Evolutionary conservation across 2,888 invertebrate species (phyloP), one percentile per base, ranked within the genome.

Genomic region (Hirtodrosophila alboralis): DNA sequence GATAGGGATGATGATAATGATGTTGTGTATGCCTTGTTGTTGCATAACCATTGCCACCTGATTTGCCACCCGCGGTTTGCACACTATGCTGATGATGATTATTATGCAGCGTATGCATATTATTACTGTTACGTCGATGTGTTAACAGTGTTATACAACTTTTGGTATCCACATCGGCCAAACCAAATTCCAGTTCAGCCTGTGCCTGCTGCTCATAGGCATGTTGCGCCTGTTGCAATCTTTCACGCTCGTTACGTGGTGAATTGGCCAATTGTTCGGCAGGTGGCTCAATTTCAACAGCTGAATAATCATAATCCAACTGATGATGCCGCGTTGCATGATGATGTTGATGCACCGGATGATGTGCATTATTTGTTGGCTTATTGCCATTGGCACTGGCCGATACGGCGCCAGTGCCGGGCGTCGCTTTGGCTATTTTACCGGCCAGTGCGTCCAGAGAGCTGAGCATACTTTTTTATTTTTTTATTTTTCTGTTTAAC

Each of bases 361-460:
- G 80, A 34, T 70, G 71, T 45, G 52, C 73, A 34, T 72, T 72
- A 54, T 66, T 78, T 21, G 69, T 69, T 40, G 85, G 62, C 62
- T 83, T 74, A 23, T 70, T 66, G 66, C 73, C 77, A 48, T 86
- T 89, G 57, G 87, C 93, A 28, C 51, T 73, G 41, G 62, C 73
- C 41, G 76, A 33, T 5, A 67, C 74, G 40, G 79, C 79, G 5
- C 86, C 79, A 91, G 92, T 93, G 92, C 95, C 95, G 89, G 96
- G 96, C 51, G 86, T 80, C 60, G 79, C 81, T 91, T 85, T 85
- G 61, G 96, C 96, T 91, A 96, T 95, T 92, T 96, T 96, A 90
- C 95, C 95, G 92, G 96, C 96, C 92, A 96, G 93, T 91, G 95
- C 94, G 93, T 96, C 96, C 91, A 96, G 92, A 86, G 96, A 95